phyloP scores from a whole-genome alignment of 2,113 vertebrate species.

The Callipepla squamata region DNA sequence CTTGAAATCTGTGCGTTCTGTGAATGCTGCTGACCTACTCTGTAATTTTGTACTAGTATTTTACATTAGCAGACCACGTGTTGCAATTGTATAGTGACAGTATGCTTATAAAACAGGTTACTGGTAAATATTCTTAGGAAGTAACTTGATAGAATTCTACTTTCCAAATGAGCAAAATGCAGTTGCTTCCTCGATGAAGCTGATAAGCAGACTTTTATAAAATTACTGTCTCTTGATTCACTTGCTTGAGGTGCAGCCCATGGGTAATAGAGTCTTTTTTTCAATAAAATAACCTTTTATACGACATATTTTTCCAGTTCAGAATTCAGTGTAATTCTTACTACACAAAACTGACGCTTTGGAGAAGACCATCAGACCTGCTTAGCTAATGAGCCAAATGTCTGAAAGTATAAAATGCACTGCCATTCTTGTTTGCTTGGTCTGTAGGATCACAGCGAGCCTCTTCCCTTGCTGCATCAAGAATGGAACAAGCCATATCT shows the following conservation, averaged over 20 bases:
- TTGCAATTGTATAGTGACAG: neutral
- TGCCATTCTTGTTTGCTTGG: neutral
- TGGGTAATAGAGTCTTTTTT: constrained; percentile 21
- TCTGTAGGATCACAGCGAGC: constrained; percentile 86
- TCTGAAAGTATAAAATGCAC: neutral
- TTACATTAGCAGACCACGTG: neutral
- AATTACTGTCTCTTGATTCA: constrained; percentile 38
- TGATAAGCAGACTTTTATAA: constrained; percentile 37
- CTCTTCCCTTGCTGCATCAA: constrained; percentile 89
- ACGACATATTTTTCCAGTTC: neutral
- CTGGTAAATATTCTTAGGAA: neutral
- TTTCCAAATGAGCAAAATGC: neutral
- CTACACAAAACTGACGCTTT: neutral
- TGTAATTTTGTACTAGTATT: neutral
- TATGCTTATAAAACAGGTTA: neutral
- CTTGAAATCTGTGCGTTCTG: neutral
- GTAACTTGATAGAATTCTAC: neutral
- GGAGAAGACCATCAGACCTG: neutral
- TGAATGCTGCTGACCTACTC: neutral
- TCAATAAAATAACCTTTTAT: constrained; percentile 43
- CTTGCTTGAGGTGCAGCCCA: constrained; percentile 7
- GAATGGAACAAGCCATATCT: constrained; percentile 94
- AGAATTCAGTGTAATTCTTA: neutral
- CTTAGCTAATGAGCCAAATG: neutral
- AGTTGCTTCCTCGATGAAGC: constrained; percentile 15